Evolutionary conservation across 2,888 invertebrate species (phyloP), one percentile per base, ranked within the genome.

Genomic region (Troides helena): DNA sequence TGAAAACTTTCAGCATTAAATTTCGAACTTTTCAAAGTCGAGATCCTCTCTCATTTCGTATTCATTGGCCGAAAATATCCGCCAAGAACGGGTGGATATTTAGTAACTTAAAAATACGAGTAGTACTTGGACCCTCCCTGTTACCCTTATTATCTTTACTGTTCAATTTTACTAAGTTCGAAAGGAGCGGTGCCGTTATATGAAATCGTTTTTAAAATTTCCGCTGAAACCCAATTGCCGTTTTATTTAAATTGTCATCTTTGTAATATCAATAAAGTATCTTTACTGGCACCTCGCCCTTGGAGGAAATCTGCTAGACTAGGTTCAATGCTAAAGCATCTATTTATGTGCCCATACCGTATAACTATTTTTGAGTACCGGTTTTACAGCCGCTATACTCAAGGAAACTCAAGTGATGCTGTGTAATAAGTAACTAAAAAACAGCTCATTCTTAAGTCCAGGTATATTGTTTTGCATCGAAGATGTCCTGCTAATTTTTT

Each of bases 71-170:
- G 70, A 70, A 67, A 67, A 67, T 64, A 67, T 63, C 46, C 60
- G 21, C 43, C 43, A 53, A 63, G 57, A 58, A 58, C 57, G 57
- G 57, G 57, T 58, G 57, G 57, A 58, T 58, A 23, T 58, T 70
- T 60, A 39, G 53, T 53, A 67, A 70, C 63, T 67, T 62, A 70
- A 70, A 70, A 70, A 70, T 70, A 67, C 60, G 67, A 63, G 25
- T 62, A 62, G 53, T 43, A 39, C 56, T 70, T 63, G 63, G 70
- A 67, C 70, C 70, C 67, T 70, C 63, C 30, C 53, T 63, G 39
- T 21, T 70, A 70, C 67, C 67, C 70, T 70, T 67, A 70, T 70
- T 64, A 70, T 67, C 70, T 63, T 63, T 63, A 70, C 63, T 64
- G 67, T 67, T 23, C 62, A 67, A 70, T 70, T 70, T 67, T 67